Evolutionary conservation across 2,797 vertebrate species (phyloP).

Genomic region (Sebastiscus albofasciatus): DNA sequence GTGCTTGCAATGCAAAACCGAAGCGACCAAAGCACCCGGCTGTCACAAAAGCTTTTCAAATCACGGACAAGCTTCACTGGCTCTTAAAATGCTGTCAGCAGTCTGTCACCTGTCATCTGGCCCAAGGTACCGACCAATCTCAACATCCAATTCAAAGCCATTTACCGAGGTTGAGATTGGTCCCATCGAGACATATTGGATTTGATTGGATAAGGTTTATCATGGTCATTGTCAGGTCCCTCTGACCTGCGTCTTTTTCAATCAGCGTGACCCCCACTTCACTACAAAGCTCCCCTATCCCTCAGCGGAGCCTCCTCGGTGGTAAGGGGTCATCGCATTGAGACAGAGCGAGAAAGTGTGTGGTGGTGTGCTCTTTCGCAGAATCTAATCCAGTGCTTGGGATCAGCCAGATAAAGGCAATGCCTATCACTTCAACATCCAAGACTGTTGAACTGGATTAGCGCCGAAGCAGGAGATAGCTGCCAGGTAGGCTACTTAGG

Average conservation of each 20-base stretch:
- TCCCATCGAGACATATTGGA: constrained; percentile 38
- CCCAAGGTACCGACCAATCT: constrained; percentile 38
- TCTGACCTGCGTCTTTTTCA: constrained; percentile 43
- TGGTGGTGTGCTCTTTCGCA: constrained; percentile 10
- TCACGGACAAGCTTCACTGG: constrained; percentile 44
- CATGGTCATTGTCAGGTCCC: constrained; percentile 22
- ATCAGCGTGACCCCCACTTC: background rate
- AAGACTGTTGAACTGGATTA: constrained; percentile 70
- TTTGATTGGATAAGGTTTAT: constrained; percentile 53
- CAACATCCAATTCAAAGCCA: constrained; percentile 43
- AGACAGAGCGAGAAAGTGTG: constrained; percentile 10
- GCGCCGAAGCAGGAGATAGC: constrained; percentile 58
- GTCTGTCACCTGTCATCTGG: constrained; percentile 57
- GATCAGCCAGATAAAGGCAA: constrained; percentile 67
- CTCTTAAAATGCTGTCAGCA: constrained; percentile 47
- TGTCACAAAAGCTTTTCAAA: constrained; percentile 45
- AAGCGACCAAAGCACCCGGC: background rate
- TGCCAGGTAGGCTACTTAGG: constrained; percentile 34
- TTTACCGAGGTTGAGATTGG: constrained; percentile 39
- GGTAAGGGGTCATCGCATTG: constrained; percentile 36
- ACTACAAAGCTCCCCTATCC: constrained; percentile 7
- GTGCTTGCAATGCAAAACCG: constrained; percentile 6
- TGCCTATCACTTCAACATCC: constrained; percentile 33
- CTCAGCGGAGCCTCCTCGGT: background rate
- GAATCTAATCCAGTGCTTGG: constrained; percentile 68